phyloP scores from a whole-genome alignment of 1,140 invertebrate species.

The Rhagoletis pomonella region DNA sequence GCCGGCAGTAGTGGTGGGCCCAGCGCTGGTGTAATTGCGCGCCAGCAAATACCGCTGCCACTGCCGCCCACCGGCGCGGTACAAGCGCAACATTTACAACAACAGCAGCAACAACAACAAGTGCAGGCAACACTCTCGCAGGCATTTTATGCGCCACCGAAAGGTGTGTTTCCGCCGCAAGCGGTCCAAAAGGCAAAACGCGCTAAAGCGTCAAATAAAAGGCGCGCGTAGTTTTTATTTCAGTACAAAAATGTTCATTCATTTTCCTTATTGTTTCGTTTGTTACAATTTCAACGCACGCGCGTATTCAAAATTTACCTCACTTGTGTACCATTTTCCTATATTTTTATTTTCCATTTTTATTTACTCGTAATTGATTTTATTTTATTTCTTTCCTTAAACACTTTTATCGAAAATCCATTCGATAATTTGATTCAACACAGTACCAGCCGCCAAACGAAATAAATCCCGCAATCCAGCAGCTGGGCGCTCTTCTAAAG shows the following conservation, averaged over 20 bases:
- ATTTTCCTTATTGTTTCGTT: constrained; percentile 2
- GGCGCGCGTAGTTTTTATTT: constrained; percentile 52
- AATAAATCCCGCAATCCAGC: constrained; percentile 72
- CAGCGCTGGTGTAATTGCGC: constrained; percentile 63
- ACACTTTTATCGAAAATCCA: constrained; percentile 6
- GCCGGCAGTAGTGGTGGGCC: constrained; percentile 49
- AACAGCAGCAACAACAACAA: constrained; percentile 76
- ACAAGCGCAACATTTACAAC: constrained; percentile 65
- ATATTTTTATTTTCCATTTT: not conserved
- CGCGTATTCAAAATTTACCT: not conserved
- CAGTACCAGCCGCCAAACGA: constrained; percentile 61
- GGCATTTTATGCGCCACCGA: constrained; percentile 80
- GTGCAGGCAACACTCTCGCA: constrained; percentile 41
- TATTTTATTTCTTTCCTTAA: constrained; percentile 60
- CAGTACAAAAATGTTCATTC: not conserved
- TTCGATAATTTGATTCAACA: constrained; percentile 32
- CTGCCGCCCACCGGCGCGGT: constrained; percentile 64
- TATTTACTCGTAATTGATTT: not conserved
- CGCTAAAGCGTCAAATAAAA: not conserved
- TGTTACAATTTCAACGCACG: not conserved
- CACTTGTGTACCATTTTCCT: not conserved
- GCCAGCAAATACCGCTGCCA: constrained; percentile 71
- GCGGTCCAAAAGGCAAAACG: constrained; percentile 45
- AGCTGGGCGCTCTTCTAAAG: constrained; percentile 66
- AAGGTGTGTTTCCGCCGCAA: constrained; percentile 76